Percentiles rank a stretch among this genome's conserved stretches.
Conservation (phyloP, 2,888 invertebrate species). For the Pristionchus entomophagus region DNA sequence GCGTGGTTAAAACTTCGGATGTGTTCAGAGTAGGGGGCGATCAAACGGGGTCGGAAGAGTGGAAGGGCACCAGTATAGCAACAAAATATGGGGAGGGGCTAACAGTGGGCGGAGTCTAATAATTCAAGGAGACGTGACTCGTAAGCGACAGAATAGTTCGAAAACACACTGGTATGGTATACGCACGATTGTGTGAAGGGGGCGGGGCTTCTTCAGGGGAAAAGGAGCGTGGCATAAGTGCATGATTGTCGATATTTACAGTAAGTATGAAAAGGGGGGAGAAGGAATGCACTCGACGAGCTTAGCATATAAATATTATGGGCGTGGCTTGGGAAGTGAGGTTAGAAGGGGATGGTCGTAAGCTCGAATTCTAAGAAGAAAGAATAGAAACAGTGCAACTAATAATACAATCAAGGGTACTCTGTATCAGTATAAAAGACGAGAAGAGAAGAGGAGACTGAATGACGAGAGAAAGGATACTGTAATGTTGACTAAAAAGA, state of each 20-base stretch:
- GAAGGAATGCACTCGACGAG: background rate
- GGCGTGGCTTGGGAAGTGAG: background rate
- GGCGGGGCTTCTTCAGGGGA: background rate
- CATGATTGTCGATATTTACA: conserved; percentile 28
- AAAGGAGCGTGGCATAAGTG: background rate
- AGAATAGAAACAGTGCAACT: background rate
- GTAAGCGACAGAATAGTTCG: conserved; percentile 8
- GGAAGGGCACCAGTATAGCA: background rate
- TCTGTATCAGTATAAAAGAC: conserved; percentile 13
- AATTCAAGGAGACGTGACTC: background rate
- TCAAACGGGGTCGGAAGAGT: conserved; percentile 1
- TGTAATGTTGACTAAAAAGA: background rate
- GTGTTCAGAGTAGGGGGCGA: background rate
- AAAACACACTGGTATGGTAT: conserved; percentile 27
- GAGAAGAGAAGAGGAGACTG: background rate
- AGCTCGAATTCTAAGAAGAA: conserved; percentile 1
- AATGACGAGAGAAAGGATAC: background rate
- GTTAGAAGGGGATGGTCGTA: background rate
- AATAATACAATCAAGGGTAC: background rate
- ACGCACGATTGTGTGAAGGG: background rate
- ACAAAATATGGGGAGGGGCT: background rate
- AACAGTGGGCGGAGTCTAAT: conserved; percentile 1
- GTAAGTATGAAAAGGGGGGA: background rate
- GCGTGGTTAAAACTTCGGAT: background rate
- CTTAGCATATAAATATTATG: conserved; percentile 42